A percentile compares a stretch with the other conserved stretches of the same genome.
Evolutionary conservation across 2,113 vertebrate genomes (phyloP).

Genomic region (Xenopus laevis): DNA sequence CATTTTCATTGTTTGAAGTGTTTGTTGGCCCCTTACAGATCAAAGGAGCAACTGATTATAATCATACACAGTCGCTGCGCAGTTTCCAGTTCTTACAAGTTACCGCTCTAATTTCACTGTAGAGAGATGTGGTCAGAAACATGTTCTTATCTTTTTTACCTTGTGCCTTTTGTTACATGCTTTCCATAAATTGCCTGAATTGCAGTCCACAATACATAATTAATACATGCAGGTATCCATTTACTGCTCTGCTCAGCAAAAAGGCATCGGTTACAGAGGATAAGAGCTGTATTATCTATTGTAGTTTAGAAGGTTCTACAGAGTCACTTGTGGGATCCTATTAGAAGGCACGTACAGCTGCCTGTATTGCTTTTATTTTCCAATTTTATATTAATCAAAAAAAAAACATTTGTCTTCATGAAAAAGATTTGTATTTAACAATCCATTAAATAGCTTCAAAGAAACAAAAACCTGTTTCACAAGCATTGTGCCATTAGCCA

Average conservation of each 20-base stretch:
- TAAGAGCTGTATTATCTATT: conserved; percentile 53
- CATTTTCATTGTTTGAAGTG: too few relatives aligned
- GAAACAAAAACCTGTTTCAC: conserved; percentile 52
- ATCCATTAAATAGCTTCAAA: conserved; percentile 74
- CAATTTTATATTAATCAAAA: conserved; percentile 66
- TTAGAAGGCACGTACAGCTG: conserved; percentile 62
- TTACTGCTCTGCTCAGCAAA: conserved; percentile 58
- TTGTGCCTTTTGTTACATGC: neutral
- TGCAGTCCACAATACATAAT: conserved; percentile 21
- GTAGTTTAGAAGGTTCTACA: conserved; percentile 59
- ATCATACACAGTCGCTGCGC: too few relatives aligned
- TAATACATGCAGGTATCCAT: conserved; percentile 23
- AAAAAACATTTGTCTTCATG: conserved; percentile 68
- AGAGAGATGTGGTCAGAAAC: too few relatives aligned
- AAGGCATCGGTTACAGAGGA: conserved; percentile 44
- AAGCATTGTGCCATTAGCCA: conserved; percentile 50
- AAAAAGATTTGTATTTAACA: conserved; percentile 61
- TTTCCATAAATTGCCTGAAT: conserved; percentile 12
- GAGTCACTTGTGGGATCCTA: conserved; percentile 64
- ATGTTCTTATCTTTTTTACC: too few relatives aligned
- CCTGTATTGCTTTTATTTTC: conserved; percentile 60
- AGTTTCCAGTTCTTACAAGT: too few relatives aligned
- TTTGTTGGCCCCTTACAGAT: neutral
- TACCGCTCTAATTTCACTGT: too few relatives aligned
- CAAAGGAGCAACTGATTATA: too few relatives aligned